Evolutionary conservation across 2,888 invertebrate genomes (phyloP).

Genomic region (Apeira syringaria): DNA sequence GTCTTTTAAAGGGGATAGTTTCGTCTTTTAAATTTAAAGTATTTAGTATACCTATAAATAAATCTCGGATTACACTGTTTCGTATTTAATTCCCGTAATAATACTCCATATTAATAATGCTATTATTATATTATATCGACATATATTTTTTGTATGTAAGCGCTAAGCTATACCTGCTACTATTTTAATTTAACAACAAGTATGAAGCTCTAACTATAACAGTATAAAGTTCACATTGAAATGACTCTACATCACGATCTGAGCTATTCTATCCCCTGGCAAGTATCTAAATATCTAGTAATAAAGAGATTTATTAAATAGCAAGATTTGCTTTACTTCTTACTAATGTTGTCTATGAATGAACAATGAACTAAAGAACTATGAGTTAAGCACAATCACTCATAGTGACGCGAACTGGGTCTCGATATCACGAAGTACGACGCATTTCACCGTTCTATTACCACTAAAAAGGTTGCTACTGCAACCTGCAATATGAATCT

Average conservation of each 20-base stretch:
- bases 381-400: constrained; percentile 84
- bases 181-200: constrained; percentile 15
- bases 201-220: constrained; percentile 18
- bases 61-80: no score
- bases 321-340: constrained; percentile 44
- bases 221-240: constrained; percentile 2
- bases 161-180: background rate
- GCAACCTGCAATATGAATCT: no score
- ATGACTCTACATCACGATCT: constrained; percentile 5
- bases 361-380: constrained; percentile 70
- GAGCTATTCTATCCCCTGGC: constrained; percentile 41
- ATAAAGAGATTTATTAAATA: constrained; percentile 48
- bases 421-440: constrained; percentile 35
- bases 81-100: no score
- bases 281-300: constrained; percentile 42
- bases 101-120: no score
- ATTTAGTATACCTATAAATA: no score
- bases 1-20: constrained; percentile 56
- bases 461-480: background rate
- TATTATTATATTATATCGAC: background rate
- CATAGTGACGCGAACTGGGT: constrained; percentile 74
- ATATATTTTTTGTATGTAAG: constrained; percentile 1
- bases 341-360: constrained; percentile 65
- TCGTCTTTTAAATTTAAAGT: constrained; percentile 12
- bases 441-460: constrained; percentile 9